Evolutionary conservation across 2,888 invertebrate species (phyloP).

Genomic region (Ophion obscuratus): DNA sequence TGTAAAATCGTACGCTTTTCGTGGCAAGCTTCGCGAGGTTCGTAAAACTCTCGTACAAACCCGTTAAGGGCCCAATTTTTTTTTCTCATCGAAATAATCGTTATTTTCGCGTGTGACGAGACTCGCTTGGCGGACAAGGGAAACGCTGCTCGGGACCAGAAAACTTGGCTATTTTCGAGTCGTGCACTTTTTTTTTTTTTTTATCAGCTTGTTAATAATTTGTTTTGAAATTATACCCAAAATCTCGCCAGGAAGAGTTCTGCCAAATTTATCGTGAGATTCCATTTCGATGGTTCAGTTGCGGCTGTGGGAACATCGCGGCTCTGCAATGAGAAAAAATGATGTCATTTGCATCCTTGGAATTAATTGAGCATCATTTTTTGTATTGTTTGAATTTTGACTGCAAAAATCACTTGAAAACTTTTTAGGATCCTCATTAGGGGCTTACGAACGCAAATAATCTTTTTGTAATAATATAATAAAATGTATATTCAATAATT

Average conservation of each 20-base stretch:
- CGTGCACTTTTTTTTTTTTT: not conserved
- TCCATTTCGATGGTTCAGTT: not conserved
- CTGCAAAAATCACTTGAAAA: not conserved
- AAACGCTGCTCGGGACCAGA: not conserved
- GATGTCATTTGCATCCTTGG: not conserved
- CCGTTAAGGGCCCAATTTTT: constrained; percentile 53
- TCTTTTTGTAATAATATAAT: too few species aligned
- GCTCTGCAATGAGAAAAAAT: constrained; percentile 2
- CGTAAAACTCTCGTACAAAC: constrained; percentile 55
- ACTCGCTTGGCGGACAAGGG: constrained; percentile 27
- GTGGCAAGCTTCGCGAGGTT: constrained; percentile 50
- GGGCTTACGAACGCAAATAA: not conserved
- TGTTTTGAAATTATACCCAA: not conserved
- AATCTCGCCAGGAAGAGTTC: too few species aligned
- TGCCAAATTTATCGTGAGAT: not conserved
- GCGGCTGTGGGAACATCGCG: not conserved
- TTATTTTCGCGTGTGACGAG: constrained; percentile 36
- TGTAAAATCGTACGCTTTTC: constrained; percentile 16
- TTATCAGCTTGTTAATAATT: not conserved
- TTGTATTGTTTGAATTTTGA: not conserved
- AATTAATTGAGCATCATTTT: not conserved
- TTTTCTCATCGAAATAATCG: constrained; percentile 28
- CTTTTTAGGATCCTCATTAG: not conserved
- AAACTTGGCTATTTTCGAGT: constrained; percentile 12
- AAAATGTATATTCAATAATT: too few species aligned